Conservation (phyloP, 2,113 vertebrate species). For the Heteronetta atricapilla region DNA sequence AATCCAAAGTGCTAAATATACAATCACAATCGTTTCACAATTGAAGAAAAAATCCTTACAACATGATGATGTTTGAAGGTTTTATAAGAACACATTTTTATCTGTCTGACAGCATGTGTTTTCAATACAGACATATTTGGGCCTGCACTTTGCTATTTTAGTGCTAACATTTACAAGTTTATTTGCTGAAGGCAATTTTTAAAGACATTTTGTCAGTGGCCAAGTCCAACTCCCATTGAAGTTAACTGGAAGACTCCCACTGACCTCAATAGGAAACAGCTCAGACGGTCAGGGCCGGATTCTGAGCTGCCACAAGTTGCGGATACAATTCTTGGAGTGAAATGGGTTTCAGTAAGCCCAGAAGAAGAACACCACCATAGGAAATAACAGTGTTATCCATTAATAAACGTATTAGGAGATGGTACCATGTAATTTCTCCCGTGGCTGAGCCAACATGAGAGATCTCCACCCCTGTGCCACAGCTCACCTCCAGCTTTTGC, state of each 20-base stretch:
- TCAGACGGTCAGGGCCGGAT: not conserved
- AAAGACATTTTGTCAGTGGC: slow-evolving; percentile 50
- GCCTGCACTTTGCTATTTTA: slow-evolving; percentile 29
- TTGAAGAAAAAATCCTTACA: not conserved
- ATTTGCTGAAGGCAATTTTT: slow-evolving; percentile 60
- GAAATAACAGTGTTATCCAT: not conserved
- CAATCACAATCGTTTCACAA: not conserved
- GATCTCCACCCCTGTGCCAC: not conserved
- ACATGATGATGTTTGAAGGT: not conserved
- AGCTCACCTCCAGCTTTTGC: not conserved
- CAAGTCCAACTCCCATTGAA: slow-evolving; percentile 47
- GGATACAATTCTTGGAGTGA: not conserved
- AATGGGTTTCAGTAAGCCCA: not conserved
- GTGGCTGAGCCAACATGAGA: not conserved
- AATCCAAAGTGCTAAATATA: not conserved
- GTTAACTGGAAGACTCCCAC: slow-evolving; percentile 35
- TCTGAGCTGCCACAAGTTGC: not conserved
- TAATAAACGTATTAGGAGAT: not conserved
- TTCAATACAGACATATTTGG: slow-evolving; percentile 52
- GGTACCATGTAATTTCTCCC: not conserved
- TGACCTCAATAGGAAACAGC: slow-evolving; percentile 52
- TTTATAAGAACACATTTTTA: slow-evolving; percentile 1
- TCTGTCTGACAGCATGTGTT: slow-evolving; percentile 31
- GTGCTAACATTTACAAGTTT: slow-evolving; percentile 36
- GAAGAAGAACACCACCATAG: not conserved